Conservation (phyloP, 2,797 vertebrate species). For the Pseudopleuronectes americanus region DNA sequence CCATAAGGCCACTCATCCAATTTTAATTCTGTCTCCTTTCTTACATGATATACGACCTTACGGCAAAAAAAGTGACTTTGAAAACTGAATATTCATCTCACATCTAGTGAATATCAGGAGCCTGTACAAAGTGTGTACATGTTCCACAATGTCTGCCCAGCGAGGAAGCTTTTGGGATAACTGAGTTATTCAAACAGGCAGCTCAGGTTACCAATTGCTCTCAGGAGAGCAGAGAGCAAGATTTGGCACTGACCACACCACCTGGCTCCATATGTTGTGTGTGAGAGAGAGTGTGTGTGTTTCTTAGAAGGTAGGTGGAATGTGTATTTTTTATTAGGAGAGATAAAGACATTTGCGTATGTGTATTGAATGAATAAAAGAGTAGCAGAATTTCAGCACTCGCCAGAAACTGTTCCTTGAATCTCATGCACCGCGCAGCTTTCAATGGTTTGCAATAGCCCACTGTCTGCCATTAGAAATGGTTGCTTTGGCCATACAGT, state of each 20-base stretch:
- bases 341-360: constrained; percentile 47
- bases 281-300: constrained; percentile 23
- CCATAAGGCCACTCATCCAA: constrained; percentile 24
- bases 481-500: constrained; percentile 54
- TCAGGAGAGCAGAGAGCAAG: constrained; percentile 76
- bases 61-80: constrained; percentile 60
- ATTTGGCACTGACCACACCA: constrained; percentile 75
- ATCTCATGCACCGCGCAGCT: constrained; percentile 40
- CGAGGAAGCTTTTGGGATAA: constrained; percentile 73
- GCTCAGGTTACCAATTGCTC: constrained; percentile 80
- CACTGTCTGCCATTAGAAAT: constrained; percentile 56
- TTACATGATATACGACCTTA: constrained; percentile 21
- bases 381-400: constrained; percentile 51
- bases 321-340: constrained; percentile 52
- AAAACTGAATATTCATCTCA: constrained; percentile 41
- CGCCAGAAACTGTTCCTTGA: constrained; percentile 42
- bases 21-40: constrained; percentile 37
- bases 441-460: constrained; percentile 53
- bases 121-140: constrained; percentile 56
- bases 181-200: constrained; percentile 78
- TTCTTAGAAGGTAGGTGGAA: constrained; percentile 9
- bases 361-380: constrained; percentile 44
- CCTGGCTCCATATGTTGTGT: constrained; percentile 56
- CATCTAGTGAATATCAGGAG: constrained; percentile 44
- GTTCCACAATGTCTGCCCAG: constrained; percentile 59